A percentile compares a stretch with the other conserved stretches of the same genome.
These are phyloP conservation scores for Hyperoodon ampullatus DNA, from an alignment of 2,113 vertebrate species.

Conservation along the genomic window DNA sequence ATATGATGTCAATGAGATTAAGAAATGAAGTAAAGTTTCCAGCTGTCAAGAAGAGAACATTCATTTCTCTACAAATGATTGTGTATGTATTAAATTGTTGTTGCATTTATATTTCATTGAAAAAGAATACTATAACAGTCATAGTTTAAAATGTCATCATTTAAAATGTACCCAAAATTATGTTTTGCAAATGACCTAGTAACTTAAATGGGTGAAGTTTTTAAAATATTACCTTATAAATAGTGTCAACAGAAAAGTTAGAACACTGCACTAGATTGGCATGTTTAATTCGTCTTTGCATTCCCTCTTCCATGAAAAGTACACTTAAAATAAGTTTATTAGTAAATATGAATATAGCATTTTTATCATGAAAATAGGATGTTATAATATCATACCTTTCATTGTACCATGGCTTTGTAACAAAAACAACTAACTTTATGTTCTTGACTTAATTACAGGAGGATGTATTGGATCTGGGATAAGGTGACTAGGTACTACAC, in stretches of 20 bases:
- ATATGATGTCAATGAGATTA: neutral
- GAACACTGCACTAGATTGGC: neutral
- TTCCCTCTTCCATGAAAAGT: neutral
- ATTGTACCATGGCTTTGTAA: neutral
- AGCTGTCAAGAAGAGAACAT: neutral
- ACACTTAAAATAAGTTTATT: neutral
- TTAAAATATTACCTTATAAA: slow-evolving; percentile 11
- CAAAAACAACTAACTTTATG: neutral
- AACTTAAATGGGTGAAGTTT: neutral
- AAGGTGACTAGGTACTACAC: neutral
- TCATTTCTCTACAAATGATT: neutral
- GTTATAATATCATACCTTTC: neutral
- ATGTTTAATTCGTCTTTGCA: neutral
- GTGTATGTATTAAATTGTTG: neutral
- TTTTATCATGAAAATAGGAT: neutral
- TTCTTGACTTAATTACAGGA: neutral
- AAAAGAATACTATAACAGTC: neutral
- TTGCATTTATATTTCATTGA: neutral
- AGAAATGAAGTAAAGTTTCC: neutral
- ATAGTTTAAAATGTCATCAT: neutral
- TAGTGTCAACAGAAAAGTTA: neutral
- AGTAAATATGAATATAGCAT: neutral
- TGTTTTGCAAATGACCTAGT: neutral
- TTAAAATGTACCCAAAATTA: neutral
- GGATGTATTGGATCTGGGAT: neutral